Conservation (phyloP, 2,888 invertebrate genomes). For the Eueremaeus valkanovi region DNA sequence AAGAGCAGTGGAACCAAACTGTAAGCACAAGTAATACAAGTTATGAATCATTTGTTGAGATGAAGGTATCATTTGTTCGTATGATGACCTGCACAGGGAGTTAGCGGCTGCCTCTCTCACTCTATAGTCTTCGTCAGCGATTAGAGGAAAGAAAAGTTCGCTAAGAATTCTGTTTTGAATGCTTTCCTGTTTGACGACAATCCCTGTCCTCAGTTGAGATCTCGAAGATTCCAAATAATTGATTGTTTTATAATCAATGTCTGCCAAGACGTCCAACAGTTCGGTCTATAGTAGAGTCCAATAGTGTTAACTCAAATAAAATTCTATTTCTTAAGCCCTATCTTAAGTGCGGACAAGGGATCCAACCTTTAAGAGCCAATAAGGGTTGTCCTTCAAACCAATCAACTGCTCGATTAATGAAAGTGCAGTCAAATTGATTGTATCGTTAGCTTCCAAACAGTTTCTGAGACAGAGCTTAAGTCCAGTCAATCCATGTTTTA, state of each 20-base stretch:
- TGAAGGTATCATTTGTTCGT: too few species aligned
- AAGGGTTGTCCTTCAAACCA: conserved; percentile 65
- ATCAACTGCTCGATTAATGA: conserved; percentile 63
- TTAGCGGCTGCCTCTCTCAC: conserved; percentile 37
- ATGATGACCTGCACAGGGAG: background rate
- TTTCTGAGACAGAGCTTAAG: conserved; percentile 60
- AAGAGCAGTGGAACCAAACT: conserved; percentile 21
- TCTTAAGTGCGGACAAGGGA: background rate
- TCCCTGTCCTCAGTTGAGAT: conserved; percentile 3
- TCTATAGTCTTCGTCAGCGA: conserved; percentile 41
- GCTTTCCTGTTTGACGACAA: conserved; percentile 48
- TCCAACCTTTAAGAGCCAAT: conserved; percentile 75
- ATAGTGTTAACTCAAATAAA: conserved; percentile 2
- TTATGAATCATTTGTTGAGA: background rate
- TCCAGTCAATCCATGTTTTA: conserved; percentile 65
- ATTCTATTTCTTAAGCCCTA: too few species aligned
- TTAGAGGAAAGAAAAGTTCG: conserved; percentile 61
- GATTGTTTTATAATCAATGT: conserved; percentile 61
- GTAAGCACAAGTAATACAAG: background rate
- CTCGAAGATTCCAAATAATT: conserved; percentile 55
- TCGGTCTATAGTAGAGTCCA: conserved; percentile 57
- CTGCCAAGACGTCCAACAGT: conserved; percentile 62
- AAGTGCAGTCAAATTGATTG: conserved; percentile 55
- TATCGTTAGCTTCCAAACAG: conserved; percentile 63
- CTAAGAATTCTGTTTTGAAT: conserved; percentile 61